Evolutionary conservation across 2,888 invertebrate genomes (phyloP), one percentile per base, ranked within the genome.

Genomic region (Macroteleia sp.): DNA sequence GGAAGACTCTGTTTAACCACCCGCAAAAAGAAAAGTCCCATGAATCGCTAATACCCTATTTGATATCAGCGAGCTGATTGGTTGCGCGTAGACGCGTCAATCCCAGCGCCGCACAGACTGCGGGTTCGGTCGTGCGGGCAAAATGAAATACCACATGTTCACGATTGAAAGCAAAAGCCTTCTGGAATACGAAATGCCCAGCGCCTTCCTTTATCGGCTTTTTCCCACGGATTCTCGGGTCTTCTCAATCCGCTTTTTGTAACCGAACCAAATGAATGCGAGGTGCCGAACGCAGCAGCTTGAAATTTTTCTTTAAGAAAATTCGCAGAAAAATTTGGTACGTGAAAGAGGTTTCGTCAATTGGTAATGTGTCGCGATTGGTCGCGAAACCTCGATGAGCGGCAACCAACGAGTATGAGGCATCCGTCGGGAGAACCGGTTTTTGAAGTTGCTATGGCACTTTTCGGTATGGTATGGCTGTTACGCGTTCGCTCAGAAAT

Each of bases 401-500:
- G 88, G 82, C 87, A 85, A 83, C 80, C 85, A 77, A 86, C 87
- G 90, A 90, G 90, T 85, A 88, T 89, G 88, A 89, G 91, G 92
- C 90, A 91, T 89, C 85, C 87, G 85, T 87, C 88, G 88, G 85
- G 83, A 85, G 85, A 86, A 83, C 83, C 85, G 83, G 82, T 87
- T 80, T 84, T 85, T 81, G 90, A 89, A 83, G 92, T 92, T 92
- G 94, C 94, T 93, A 96, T 96, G 96, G 96, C 96, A 93, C 94
- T 96, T 88, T 96, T 96, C 93, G 96, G 96, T 92, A 95, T 96
- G 94, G 96, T 96, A 92, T 96, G 96, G 96, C 93, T 96, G 92
- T 92, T 96, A 91, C 95, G 96, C 88, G 95, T 96, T 92, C 95
- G 96, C 91, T 95, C 95, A 85, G 95, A 96, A 90, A 94, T 96